Percentiles rank a stretch among this genome's conserved stretches.
Conservation (phyloP, 1,140 invertebrate species). For the Drosophila subpulchrella region DNA sequence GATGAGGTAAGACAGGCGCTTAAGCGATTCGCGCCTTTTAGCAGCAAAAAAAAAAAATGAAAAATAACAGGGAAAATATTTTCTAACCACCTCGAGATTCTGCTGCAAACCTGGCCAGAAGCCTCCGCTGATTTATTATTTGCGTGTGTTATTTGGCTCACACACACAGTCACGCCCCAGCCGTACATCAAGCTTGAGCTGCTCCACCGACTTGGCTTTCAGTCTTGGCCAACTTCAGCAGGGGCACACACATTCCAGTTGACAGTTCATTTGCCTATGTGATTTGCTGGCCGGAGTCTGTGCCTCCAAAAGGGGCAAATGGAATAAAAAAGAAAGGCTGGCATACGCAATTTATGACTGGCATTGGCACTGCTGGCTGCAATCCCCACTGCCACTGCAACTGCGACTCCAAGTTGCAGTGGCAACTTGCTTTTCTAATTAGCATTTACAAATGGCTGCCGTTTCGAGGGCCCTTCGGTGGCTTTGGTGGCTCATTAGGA, state of each 20-base stretch:
- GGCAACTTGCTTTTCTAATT: slow-evolving; percentile 73
- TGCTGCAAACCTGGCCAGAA: slow-evolving; percentile 6
- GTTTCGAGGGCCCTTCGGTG: slow-evolving; percentile 37
- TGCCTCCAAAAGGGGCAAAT: background rate
- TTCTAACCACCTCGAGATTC: slow-evolving; percentile 53
- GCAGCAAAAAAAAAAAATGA: slow-evolving; percentile 16
- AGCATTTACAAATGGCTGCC: slow-evolving; percentile 77
- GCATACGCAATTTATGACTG: slow-evolving; percentile 68
- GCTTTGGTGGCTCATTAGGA: slow-evolving; percentile 56
- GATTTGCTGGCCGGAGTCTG: slow-evolving; percentile 50
- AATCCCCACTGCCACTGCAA: slow-evolving; percentile 13
- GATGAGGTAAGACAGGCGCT: slow-evolving; percentile 39
- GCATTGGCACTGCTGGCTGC: slow-evolving; percentile 16
- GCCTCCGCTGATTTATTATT: slow-evolving; percentile 71
- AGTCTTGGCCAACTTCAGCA: slow-evolving; percentile 8
- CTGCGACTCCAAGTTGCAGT: slow-evolving; percentile 10
- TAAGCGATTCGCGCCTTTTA: slow-evolving; percentile 47
- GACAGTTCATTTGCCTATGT: slow-evolving; percentile 79
- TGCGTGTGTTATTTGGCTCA: slow-evolving; percentile 72
- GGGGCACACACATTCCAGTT: slow-evolving; percentile 69
- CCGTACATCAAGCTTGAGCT: slow-evolving; percentile 62
- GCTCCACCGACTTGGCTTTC: slow-evolving; percentile 6
- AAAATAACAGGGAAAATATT: slow-evolving; percentile 63
- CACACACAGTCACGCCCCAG: slow-evolving; percentile 57
- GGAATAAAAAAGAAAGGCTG: slow-evolving; percentile 23